Evolutionary conservation across 1,140 invertebrate genomes (phyloP).

Genomic region (Mercenaria mercenaria): DNA sequence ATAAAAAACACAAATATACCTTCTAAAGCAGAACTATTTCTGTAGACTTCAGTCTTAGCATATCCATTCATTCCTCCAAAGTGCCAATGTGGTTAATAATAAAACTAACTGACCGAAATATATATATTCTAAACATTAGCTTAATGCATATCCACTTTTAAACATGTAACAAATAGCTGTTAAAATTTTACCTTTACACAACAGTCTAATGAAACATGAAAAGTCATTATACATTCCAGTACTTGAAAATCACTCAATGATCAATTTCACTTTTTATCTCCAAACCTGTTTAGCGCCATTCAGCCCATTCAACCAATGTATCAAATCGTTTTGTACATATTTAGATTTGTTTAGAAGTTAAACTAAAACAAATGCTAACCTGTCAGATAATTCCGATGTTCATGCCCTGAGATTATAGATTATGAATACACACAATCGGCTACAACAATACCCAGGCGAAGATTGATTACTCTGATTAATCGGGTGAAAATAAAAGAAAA

Average conservation of each 20-base stretch:
- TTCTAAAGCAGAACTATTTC: too few species aligned
- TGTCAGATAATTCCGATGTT: background rate
- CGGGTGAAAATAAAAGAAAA: slow-evolving; percentile 57
- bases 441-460: background rate
- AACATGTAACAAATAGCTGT: background rate
- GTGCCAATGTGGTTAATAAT: too few species aligned
- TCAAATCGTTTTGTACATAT: slow-evolving; percentile 9
- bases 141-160: background rate
- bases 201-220: background rate
- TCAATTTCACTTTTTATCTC: slow-evolving; percentile 13
- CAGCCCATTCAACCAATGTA: background rate
- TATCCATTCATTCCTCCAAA: too few species aligned
- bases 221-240: background rate
- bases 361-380: slow-evolving; percentile 42
- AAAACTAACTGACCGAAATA: too few species aligned
- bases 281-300: background rate
- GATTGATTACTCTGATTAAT: slow-evolving; percentile 44
- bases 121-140: too few species aligned
- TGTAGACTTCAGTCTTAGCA: too few species aligned
- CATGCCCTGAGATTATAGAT: slow-evolving; percentile 40
- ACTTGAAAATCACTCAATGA: background rate
- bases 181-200: background rate
- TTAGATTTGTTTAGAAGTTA: slow-evolving; percentile 38
- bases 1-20: too few species aligned
- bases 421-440: slow-evolving; percentile 16